A percentile compares a stretch with the other conserved stretches of the same genome.
These are phyloP conservation scores for Erethizon dorsatum DNA, from an alignment of 2,797 vertebrate genomes.

Conservation along the genomic window DNA sequence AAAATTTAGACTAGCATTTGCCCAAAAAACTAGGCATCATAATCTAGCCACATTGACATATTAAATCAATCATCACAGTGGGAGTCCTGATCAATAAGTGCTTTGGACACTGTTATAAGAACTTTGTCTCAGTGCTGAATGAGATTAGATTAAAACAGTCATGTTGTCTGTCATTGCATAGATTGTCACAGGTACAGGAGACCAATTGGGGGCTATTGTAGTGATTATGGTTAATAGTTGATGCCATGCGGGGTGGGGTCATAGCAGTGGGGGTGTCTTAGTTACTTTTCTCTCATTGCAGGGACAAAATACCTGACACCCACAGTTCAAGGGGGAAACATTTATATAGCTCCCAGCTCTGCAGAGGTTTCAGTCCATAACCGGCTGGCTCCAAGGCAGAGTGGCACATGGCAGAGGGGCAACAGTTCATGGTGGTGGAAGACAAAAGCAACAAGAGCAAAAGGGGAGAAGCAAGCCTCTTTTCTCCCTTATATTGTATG, in stretches of 20 bases:
- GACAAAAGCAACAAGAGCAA: too few relatives aligned
- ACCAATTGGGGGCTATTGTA: background rate
- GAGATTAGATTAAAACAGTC: background rate
- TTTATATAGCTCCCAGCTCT: background rate
- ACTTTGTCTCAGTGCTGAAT: background rate
- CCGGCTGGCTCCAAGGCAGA: too few relatives aligned
- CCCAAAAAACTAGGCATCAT: background rate
- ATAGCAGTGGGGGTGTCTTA: background rate
- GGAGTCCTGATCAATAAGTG: background rate
- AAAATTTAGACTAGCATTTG: background rate
- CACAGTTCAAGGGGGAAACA: background rate
- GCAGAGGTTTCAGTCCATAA: background rate
- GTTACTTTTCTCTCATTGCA: background rate
- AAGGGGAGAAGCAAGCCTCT: too few relatives aligned
- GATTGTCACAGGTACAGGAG: background rate
- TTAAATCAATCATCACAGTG: background rate
- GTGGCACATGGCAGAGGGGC: too few relatives aligned
- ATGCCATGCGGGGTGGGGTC: background rate
- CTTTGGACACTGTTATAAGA: background rate
- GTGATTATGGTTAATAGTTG: background rate
- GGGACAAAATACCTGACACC: background rate
- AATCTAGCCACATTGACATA: background rate
- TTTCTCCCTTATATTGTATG: too few relatives aligned
- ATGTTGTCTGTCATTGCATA: background rate
- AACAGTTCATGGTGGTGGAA: too few relatives aligned